A percentile compares a stretch with the other conserved stretches of the same genome.
phyloP scores from a whole-genome alignment of 2,888 invertebrate species.

The Rhagonycha fulva region DNA sequence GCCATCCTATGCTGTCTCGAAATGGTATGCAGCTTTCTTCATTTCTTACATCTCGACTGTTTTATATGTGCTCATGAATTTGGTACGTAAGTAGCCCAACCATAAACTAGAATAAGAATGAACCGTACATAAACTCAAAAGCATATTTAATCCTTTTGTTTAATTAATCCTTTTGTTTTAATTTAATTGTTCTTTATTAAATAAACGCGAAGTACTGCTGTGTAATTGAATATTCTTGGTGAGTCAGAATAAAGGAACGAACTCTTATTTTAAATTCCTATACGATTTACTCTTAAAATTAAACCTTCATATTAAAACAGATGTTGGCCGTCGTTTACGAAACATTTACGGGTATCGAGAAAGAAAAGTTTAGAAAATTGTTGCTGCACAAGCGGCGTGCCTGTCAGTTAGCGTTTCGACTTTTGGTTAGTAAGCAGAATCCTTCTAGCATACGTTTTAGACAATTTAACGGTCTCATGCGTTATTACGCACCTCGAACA shows the following conservation, averaged over 20 bases:
- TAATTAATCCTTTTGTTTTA: too few species aligned
- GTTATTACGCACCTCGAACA: slow-evolving; percentile 75
- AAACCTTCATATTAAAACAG: slow-evolving; percentile 51
- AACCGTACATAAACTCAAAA: too few species aligned
- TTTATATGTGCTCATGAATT: slow-evolving; percentile 86
- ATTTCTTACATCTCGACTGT: slow-evolving; percentile 84
- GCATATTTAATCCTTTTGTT: too few species aligned
- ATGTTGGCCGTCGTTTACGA: slow-evolving; percentile 91
- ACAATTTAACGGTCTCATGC: slow-evolving; percentile 81
- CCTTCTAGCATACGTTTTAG: slow-evolving; percentile 70
- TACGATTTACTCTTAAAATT: background rate
- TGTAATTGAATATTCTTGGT: too few species aligned
- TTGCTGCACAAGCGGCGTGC: slow-evolving; percentile 81
- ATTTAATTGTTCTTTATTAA: too few species aligned
- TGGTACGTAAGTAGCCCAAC: slow-evolving; percentile 58
- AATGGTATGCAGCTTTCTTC: slow-evolving; percentile 86
- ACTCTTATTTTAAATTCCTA: slow-evolving; percentile 6
- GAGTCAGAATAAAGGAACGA: too few species aligned
- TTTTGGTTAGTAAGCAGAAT: slow-evolving; percentile 77
- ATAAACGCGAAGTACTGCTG: too few species aligned
- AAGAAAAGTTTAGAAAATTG: slow-evolving; percentile 82
- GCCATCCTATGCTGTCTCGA: slow-evolving; percentile 81
- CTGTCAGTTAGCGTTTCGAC: slow-evolving; percentile 78
- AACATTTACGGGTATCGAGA: slow-evolving; percentile 84
- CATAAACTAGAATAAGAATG: too few species aligned